Evolutionary conservation across 2,888 invertebrate genomes (phyloP).

Genomic region (Pollenia amentaria): DNA sequence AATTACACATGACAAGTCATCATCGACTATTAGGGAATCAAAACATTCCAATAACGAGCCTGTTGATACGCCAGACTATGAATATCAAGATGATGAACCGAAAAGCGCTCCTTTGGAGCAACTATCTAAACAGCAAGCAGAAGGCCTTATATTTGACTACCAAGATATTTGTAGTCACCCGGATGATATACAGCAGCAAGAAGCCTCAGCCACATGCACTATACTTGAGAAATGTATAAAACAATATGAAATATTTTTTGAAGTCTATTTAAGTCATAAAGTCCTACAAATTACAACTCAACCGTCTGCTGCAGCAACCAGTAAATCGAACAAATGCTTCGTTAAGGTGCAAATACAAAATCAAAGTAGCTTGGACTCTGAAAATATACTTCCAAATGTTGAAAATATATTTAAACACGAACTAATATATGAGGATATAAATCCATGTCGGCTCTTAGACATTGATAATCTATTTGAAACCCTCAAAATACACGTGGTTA

Average conservation of each 20-base stretch:
- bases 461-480: conserved; percentile 85
- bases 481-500: conserved; percentile 85
- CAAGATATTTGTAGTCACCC: conserved; percentile 74
- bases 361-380: conserved; percentile 62
- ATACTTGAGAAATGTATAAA: conserved; percentile 87
- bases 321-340: conserved; percentile 74
- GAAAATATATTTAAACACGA: conserved; percentile 82
- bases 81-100: conserved; percentile 77
- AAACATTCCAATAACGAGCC: conserved; percentile 59
- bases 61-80: conserved; percentile 64
- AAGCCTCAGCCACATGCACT: conserved; percentile 77
- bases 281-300: conserved; percentile 76
- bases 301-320: conserved; percentile 61
- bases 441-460: conserved; percentile 80
- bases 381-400: conserved; percentile 73
- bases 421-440: conserved; percentile 85
- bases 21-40: conserved; percentile 33
- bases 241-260: conserved; percentile 86
- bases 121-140: conserved; percentile 64
- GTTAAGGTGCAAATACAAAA: conserved; percentile 79
- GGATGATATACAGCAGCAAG: conserved; percentile 77
- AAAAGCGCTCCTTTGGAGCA: conserved; percentile 79
- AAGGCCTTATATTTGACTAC: conserved; percentile 74
- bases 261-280: conserved; percentile 81
- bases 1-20: conserved; percentile 70